phyloP scores from a whole-genome alignment of 2,888 invertebrate genomes.

The Pammene aurita region DNA sequence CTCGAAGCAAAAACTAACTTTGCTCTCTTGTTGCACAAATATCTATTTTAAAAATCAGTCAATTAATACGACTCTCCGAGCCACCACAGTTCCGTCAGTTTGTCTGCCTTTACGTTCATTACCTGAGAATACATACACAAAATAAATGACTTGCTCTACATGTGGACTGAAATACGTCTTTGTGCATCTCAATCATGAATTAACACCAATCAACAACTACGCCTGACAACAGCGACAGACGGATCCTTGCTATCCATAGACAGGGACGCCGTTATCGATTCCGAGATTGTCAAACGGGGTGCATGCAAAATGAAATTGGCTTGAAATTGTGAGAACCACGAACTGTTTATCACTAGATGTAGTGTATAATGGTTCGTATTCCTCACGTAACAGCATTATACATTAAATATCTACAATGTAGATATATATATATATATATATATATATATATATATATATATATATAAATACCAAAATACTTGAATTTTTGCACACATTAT shows the following conservation, averaged over 20 bases:
- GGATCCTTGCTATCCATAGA: conserved; percentile 18
- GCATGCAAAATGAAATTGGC: conserved; percentile 20
- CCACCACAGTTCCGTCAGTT: no score
- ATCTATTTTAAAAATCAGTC: no score
- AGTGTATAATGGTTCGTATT: background rate
- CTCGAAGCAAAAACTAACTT: no score
- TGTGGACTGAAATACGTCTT: conserved; percentile 26
- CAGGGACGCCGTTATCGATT: conserved; percentile 3
- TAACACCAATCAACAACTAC: conserved; percentile 33
- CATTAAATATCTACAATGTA: no score
- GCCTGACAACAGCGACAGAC: conserved; percentile 10
- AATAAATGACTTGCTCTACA: conserved; percentile 11
- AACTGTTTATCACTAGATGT: background rate
- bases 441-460: no score
- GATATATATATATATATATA: no score
- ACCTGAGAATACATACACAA: no score
- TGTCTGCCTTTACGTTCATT: background rate
- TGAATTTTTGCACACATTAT: no score
- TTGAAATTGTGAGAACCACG: background rate
- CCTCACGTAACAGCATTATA: no score
- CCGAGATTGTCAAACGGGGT: background rate
- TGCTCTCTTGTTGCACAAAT: no score
- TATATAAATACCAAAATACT: no score
- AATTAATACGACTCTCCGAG: no score
- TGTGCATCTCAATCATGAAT: conserved; percentile 27